Conservation (phyloP, 2,113 vertebrate species). For the Collichthys lucidus region DNA sequence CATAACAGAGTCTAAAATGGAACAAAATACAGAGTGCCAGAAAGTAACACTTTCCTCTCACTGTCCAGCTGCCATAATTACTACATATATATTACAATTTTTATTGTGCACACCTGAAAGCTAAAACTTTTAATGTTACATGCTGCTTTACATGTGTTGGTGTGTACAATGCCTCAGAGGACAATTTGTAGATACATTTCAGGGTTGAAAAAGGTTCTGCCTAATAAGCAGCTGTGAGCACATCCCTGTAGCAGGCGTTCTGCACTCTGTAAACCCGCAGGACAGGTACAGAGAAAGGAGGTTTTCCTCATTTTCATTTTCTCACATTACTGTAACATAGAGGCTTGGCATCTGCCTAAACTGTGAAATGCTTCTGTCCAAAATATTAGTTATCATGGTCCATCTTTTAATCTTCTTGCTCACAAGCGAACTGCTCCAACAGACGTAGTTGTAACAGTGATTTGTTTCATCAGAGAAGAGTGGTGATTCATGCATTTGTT, state of each 20-base stretch:
- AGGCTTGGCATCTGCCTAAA: background rate
- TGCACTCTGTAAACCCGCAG: background rate
- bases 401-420: too few species aligned
- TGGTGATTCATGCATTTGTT: too few species aligned
- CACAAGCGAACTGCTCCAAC: too few species aligned
- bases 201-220: background rate
- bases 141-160: background rate
- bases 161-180: background rate
- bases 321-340: background rate
- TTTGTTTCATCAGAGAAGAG: too few species aligned
- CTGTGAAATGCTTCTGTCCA: too few species aligned
- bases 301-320: background rate
- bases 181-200: background rate
- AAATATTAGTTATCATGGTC: too few species aligned
- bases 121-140: background rate
- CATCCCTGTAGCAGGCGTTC: background rate
- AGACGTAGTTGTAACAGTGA: too few species aligned
- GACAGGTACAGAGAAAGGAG: background rate
- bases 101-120: too few species aligned
- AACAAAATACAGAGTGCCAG: background rate
- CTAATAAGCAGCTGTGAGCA: background rate
- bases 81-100: too few species aligned
- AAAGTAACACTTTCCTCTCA: too few species aligned
- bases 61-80: too few species aligned
- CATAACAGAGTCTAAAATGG: background rate